Evolutionary conservation across 2,113 vertebrate species (phyloP), one percentile per base, ranked within the genome.

Genomic region (Rhea pennata): DNA sequence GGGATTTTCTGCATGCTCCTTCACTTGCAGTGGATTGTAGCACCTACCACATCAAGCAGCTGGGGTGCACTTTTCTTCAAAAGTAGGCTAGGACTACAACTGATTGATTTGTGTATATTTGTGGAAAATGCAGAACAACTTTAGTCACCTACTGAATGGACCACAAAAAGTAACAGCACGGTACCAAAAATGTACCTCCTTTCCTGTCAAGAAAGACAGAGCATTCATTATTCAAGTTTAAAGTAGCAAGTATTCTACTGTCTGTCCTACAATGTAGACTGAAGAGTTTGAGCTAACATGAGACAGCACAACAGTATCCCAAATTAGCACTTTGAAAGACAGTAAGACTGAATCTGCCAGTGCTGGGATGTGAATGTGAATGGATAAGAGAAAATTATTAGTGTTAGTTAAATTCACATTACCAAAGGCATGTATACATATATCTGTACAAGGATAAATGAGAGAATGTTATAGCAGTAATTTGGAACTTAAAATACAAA

Each of bases 391-490:
- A 39, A 70, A 83, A 50, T 10, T 0, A 62, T 1, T 13, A 70
- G 26, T 67, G 94, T 50, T 77, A 59, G 51, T 11, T 72, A 87
- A 76, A 62, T 48, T 65, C 71, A 62, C 15, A 15, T 73, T 36
- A 66, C 39, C 74, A 85, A 58, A 79, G 42, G 40, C 10, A 13
- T 0, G 84, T 48, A 75, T 24, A 51, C 3, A 10, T 8, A 17
- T 2, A 58, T 39, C 31, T 42, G 48, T 14, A 56, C 33, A 2
- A 15, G 36, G 16, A 24, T 0, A 19, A 10, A 0, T 3, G 20
- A 33, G 5, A 44, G 17, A 94, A 73, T 6, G 27, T 72, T n/a
- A 64, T 0, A 15, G 75, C 46, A 51, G 36, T 54, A 85, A 86
- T 40, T 13, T 2, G 0, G 72, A 88, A 88, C 85, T 81, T 64